Evolutionary conservation across 2,888 invertebrate species (phyloP).

Genomic region (Patella depressa): DNA sequence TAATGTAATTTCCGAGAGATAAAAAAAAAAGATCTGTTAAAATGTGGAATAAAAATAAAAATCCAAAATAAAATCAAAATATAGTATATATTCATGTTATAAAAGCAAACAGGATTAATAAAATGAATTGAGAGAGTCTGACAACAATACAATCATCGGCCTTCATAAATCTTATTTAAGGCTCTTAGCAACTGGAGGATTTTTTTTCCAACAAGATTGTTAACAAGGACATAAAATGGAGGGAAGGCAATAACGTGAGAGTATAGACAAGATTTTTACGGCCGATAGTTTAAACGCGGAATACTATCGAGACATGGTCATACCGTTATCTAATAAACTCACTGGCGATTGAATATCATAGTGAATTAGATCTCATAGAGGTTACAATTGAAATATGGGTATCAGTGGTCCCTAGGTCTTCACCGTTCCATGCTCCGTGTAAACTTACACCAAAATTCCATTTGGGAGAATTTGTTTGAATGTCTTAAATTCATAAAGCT

Average conservation of each 20-base stretch:
- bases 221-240: constrained; percentile 1
- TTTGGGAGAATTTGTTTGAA: constrained; percentile 26
- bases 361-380: constrained; percentile 1
- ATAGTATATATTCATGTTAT: no score
- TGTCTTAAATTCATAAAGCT: constrained; percentile 14
- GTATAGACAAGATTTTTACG: constrained; percentile 1
- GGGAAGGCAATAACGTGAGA: background rate
- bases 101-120: no score
- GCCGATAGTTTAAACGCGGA: background rate
- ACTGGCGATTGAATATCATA: constrained; percentile 1
- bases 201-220: background rate
- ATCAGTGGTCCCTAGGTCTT: constrained; percentile 11
- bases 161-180: constrained; percentile 7
- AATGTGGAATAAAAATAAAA: no score
- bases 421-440: constrained; percentile 11
- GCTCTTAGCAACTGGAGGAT: constrained; percentile 3
- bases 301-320: background rate
- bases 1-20: no score
- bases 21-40: no score
- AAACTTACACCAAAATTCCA: constrained; percentile 32
- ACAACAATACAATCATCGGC: no score
- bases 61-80: no score
- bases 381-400: constrained; percentile 7
- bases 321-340: constrained; percentile 9
- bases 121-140: no score